Evolutionary conservation across 1,140 invertebrate species (phyloP).

Genomic region (Tetramorium alpestre): DNA sequence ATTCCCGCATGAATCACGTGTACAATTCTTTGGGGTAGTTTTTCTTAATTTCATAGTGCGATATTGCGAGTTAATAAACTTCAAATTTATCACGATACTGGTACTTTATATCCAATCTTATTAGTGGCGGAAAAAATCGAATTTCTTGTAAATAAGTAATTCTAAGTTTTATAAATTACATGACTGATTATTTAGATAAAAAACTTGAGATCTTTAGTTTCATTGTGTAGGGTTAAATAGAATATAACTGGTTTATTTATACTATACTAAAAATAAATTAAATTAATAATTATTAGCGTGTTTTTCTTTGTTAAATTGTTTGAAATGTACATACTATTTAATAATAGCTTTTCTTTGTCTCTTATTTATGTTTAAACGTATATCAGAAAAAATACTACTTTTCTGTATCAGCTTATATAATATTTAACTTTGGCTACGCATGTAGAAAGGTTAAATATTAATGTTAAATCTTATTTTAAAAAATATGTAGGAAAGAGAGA

Average conservation of each 20-base stretch:
- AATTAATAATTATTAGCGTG: neutral
- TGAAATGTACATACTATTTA: neutral
- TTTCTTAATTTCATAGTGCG: slow-evolving; percentile 35
- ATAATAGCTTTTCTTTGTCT: neutral
- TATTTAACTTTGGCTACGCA: neutral
- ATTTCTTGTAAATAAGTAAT: neutral
- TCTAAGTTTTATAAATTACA: neutral
- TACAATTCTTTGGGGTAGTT: slow-evolving; percentile 29
- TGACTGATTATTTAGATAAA: neutral
- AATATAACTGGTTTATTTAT: neutral
- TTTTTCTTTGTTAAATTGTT: neutral
- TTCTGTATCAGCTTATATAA: neutral
- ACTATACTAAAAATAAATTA: neutral
- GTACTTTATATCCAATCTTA: neutral
- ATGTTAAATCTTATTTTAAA: neutral
- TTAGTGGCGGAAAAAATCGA: neutral
- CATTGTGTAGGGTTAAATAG: neutral
- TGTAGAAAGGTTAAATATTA: neutral
- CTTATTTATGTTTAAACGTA: neutral
- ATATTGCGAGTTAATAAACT: neutral
- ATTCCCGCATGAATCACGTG: neutral
- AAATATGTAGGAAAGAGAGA: neutral
- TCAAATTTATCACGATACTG: neutral
- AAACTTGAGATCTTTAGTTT: neutral
- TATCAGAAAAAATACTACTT: neutral